A percentile compares a stretch with the other conserved stretches of the same genome.
phyloP scores from a whole-genome alignment of 1,140 invertebrate species.

The Eupeodes corollae region DNA sequence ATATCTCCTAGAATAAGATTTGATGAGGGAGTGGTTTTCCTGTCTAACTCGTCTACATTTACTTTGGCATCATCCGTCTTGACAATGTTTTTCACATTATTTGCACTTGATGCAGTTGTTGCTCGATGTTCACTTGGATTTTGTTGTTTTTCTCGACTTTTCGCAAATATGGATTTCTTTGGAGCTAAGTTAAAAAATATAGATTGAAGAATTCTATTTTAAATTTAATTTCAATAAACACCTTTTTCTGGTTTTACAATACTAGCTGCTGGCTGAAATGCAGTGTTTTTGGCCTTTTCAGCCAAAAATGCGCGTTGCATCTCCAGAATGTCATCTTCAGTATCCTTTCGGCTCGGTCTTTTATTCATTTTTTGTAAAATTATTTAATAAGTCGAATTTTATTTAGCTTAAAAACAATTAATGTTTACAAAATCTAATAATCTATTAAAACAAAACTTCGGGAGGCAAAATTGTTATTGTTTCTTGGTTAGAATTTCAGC shows the following conservation, averaged over 20 bases:
- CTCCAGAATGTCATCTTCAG: slow-evolving; percentile 54
- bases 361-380: slow-evolving; percentile 40
- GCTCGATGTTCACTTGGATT: slow-evolving; percentile 21
- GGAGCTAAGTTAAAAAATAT: slow-evolving; percentile 7
- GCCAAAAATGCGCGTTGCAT: slow-evolving; percentile 56
- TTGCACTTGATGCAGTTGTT: slow-evolving; percentile 18
- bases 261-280: slow-evolving; percentile 46
- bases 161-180: slow-evolving; percentile 28
- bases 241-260: slow-evolving; percentile 42
- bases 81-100: slow-evolving; percentile 29
- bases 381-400: too few species aligned
- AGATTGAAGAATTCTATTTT: background rate
- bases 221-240: slow-evolving; percentile 5
- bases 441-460: too few species aligned
- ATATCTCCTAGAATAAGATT: slow-evolving; percentile 47
- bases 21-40: slow-evolving; percentile 5
- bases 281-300: slow-evolving; percentile 39
- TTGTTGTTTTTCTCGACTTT: slow-evolving; percentile 12
- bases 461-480: too few species aligned
- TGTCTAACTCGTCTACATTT: too few species aligned
- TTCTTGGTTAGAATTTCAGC: too few species aligned
- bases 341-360: slow-evolving; percentile 51
- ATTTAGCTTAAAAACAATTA: too few species aligned
- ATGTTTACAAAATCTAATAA: too few species aligned
- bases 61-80: slow-evolving; percentile 15